Conservation (phyloP, 2,113 vertebrate species). For the Axis porcinus region DNA sequence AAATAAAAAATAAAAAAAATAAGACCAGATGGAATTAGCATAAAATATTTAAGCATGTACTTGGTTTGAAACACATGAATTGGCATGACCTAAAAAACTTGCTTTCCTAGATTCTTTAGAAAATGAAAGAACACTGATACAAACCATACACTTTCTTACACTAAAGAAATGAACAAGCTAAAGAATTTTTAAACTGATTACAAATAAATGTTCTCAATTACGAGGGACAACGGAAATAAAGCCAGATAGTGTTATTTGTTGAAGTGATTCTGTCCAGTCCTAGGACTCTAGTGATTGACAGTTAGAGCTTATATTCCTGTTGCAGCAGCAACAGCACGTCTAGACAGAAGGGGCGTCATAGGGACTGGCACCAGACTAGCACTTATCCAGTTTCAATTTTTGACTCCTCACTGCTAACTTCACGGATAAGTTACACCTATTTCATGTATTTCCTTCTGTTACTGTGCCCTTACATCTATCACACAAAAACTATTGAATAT, state of each 20-base stretch:
- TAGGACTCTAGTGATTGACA: neutral
- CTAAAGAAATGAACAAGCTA: neutral
- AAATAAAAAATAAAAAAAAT: neutral
- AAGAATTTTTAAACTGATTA: neutral
- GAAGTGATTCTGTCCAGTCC: neutral
- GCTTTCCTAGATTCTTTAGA: neutral
- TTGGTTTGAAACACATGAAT: neutral
- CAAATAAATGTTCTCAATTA: neutral
- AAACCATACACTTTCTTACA: neutral
- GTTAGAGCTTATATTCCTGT: neutral
- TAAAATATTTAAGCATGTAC: neutral
- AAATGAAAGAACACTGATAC: neutral
- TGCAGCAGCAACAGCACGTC: neutral
- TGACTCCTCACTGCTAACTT: neutral
- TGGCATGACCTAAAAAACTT: neutral
- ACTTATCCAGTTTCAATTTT: neutral
- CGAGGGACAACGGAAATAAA: neutral
- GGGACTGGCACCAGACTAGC: neutral
- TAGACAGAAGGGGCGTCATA: fast-evolving
- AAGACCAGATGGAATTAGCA: neutral
- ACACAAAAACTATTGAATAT: neutral
- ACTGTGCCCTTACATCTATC: neutral
- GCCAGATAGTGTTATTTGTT: neutral
- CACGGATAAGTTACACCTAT: neutral
- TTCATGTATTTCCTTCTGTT: neutral